phyloP scores from a whole-genome alignment of 2,113 vertebrate species.

The Poecile atricapillus region DNA sequence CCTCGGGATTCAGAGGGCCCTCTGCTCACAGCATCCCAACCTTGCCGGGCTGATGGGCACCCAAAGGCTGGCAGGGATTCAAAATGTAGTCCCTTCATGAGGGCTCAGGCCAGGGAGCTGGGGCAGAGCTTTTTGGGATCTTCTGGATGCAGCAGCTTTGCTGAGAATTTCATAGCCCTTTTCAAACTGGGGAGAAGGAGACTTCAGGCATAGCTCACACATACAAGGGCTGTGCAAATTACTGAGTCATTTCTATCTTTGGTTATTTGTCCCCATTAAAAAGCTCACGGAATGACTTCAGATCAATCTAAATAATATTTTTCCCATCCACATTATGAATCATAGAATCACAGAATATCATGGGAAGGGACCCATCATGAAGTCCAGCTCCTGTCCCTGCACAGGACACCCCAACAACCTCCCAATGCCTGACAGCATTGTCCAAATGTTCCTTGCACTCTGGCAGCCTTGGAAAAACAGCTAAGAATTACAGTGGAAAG shows the following conservation, averaged over 20 bases:
- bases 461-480: background rate
- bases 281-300: background rate
- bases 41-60: background rate
- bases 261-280: background rate
- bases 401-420: background rate
- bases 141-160: background rate
- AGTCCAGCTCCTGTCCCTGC: background rate
- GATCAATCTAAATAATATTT: background rate
- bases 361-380: background rate
- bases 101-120: background rate
- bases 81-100: background rate
- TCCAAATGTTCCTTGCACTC: background rate
- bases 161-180: background rate
- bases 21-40: background rate
- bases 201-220: background rate
- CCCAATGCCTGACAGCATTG: background rate
- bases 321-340: background rate
- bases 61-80: background rate
- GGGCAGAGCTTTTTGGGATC: background rate
- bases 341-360: background rate
- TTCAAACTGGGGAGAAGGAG: background rate
- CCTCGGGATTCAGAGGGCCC: accelerated
- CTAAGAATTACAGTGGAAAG: background rate
- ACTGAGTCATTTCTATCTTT: background rate
- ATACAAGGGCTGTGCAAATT: background rate